phyloP scores from a whole-genome alignment of 2,113 vertebrate species.

The Limnothrissa miodon region DNA sequence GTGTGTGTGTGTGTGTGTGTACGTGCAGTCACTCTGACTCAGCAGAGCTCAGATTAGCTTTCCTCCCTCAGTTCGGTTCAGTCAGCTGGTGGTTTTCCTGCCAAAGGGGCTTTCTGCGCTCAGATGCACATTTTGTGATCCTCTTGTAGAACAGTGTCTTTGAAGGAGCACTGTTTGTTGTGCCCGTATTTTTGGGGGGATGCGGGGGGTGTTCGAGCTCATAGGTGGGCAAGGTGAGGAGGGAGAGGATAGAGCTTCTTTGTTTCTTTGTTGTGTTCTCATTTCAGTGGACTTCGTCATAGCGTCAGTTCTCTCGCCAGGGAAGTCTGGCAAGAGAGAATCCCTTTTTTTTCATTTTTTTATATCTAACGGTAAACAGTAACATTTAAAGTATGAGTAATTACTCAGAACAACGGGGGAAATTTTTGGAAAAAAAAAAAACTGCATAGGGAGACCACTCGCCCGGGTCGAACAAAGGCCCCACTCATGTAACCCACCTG shows the following conservation, averaged over 20 bases:
- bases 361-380: not conserved
- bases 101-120: conserved; percentile 7
- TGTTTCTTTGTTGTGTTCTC: conserved; percentile 2
- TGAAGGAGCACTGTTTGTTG: not conserved
- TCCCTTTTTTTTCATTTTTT: not conserved
- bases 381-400: not conserved
- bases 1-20: too few species aligned
- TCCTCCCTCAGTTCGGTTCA: not conserved
- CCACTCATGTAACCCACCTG: conserved; percentile 31
- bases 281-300: not conserved
- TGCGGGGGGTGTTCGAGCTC: not conserved
- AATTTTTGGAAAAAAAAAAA: not conserved
- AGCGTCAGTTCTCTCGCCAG: not conserved
- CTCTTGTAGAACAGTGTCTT: conserved; percentile 9
- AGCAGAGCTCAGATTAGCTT: conserved; percentile 10
- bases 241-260: not conserved
- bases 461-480: not conserved
- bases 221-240: not conserved
- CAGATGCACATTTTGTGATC: conserved; percentile 13
- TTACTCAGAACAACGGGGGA: not conserved
- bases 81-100: conserved; percentile 17
- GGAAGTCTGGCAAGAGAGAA: not conserved
- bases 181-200: not conserved
- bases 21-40: not conserved
- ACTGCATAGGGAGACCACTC: not conserved